phyloP scores from a whole-genome alignment of 2,888 invertebrate genomes.

The Macrosiphum euphorbiae region DNA sequence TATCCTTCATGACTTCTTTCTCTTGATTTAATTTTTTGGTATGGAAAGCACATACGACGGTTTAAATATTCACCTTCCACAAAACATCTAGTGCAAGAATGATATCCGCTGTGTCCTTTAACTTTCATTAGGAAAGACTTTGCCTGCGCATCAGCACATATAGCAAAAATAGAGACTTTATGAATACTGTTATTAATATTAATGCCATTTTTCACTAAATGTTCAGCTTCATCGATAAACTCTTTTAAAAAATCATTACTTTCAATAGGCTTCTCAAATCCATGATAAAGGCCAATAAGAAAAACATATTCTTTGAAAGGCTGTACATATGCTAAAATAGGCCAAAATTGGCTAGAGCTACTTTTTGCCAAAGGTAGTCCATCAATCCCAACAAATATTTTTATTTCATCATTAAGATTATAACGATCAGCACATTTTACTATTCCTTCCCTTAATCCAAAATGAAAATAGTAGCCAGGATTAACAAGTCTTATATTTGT shows the following conservation, averaged over 20 bases:
- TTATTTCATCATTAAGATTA: background rate
- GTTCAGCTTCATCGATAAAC: background rate
- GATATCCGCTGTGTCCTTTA: background rate
- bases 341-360: background rate
- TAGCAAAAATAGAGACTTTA: background rate
- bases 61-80: background rate
- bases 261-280: background rate
- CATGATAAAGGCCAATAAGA: constrained; percentile 10
- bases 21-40: background rate
- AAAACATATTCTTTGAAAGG: constrained; percentile 14
- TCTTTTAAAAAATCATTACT: constrained; percentile 28
- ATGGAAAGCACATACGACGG: background rate
- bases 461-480: constrained; percentile 11
- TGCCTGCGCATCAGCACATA: background rate
- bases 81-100: background rate
- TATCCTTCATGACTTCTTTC: constrained; percentile 20
- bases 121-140: constrained; percentile 10
- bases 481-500: background rate
- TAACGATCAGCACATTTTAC: background rate
- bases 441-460: background rate
- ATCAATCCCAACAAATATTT: background rate
- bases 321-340: background rate
- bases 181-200: background rate
- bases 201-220: background rate
- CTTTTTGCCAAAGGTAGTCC: background rate